A percentile compares a stretch with the other conserved stretches of the same genome.
Evolutionary conservation across 2,888 invertebrate species (phyloP).

Genomic region (Congeria kusceri): DNA sequence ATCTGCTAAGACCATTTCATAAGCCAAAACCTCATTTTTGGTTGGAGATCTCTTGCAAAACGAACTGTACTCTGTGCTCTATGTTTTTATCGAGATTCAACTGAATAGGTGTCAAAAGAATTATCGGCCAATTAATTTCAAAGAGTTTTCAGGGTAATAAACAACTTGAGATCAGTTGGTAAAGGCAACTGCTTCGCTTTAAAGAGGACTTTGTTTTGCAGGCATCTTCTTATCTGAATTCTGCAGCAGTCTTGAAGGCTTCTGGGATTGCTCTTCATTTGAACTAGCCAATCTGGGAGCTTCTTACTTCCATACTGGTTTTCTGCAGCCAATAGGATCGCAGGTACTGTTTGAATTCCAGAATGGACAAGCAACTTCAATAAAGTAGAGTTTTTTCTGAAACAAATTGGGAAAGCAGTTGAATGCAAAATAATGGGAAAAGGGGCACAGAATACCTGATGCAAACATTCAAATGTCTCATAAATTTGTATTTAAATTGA

Average conservation of each 20-base stretch:
- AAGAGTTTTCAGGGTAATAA: slow-evolving; percentile 57
- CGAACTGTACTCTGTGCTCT: too few species aligned
- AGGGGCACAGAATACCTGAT: too few species aligned
- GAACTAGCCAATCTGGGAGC: slow-evolving; percentile 62
- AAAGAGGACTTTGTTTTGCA: slow-evolving; percentile 68
- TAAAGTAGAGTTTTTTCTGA: slow-evolving; percentile 53
- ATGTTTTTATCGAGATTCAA: too few species aligned
- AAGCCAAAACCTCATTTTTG: too few species aligned
- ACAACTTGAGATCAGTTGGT: slow-evolving; percentile 64
- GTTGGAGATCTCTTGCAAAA: too few species aligned
- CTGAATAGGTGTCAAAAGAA: too few species aligned
- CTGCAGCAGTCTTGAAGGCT: slow-evolving; percentile 66
- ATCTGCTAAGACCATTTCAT: too few species aligned
- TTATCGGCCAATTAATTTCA: background rate
- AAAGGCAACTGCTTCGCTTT: slow-evolving; percentile 49
- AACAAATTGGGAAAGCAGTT: slow-evolving; percentile 15
- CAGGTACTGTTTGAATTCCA: slow-evolving; percentile 63
- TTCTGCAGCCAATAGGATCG: slow-evolving; percentile 43
- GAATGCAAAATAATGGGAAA: background rate
- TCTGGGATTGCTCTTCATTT: slow-evolving; percentile 59
- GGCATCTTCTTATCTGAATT: slow-evolving; percentile 60
- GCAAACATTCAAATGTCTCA: too few species aligned
- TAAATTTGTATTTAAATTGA: too few species aligned
- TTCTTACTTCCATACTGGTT: slow-evolving; percentile 55
- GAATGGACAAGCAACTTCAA: slow-evolving; percentile 67